These are phyloP conservation scores for Limnephilus rhombicus DNA, from an alignment of 2,888 invertebrate genomes.

Conservation along the genomic window DNA sequence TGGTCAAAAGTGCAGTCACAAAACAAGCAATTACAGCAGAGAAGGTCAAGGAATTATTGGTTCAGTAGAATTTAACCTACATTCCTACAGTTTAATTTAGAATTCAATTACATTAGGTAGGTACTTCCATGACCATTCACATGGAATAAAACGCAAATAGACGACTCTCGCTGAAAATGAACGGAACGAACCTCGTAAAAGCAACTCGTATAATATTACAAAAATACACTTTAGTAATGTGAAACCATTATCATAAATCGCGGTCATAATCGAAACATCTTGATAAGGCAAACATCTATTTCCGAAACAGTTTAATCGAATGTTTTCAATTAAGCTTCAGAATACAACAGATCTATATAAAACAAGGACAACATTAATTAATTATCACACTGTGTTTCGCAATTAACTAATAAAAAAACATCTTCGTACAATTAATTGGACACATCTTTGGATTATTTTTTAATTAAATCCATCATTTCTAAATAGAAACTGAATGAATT, in stretches of 20 bases:
- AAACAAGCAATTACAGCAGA: constrained; percentile 20
- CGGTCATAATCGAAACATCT: neutral
- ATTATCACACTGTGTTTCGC: too few relatives aligned
- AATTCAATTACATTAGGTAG: constrained; percentile 1
- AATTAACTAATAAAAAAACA: too few relatives aligned
- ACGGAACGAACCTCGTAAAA: neutral
- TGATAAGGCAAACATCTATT: neutral
- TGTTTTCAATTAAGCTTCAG: neutral
- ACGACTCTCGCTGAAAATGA: neutral
- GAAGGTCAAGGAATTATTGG: constrained; percentile 27
- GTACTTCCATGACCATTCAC: neutral
- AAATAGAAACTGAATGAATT: neutral
- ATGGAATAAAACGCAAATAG: neutral
- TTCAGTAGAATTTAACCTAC: constrained; percentile 39
- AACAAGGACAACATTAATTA: neutral
- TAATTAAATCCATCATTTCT: neutral
- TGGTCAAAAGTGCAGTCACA: neutral
- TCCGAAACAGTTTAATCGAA: neutral
- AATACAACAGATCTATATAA: neutral
- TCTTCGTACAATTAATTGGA: neutral
- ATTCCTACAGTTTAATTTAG: constrained; percentile 4
- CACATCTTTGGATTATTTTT: neutral
- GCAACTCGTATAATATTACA: neutral
- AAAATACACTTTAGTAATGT: neutral
- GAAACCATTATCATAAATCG: neutral